phyloP scores from a whole-genome alignment of 2,113 vertebrate species.

The Vidua chalybeata region DNA sequence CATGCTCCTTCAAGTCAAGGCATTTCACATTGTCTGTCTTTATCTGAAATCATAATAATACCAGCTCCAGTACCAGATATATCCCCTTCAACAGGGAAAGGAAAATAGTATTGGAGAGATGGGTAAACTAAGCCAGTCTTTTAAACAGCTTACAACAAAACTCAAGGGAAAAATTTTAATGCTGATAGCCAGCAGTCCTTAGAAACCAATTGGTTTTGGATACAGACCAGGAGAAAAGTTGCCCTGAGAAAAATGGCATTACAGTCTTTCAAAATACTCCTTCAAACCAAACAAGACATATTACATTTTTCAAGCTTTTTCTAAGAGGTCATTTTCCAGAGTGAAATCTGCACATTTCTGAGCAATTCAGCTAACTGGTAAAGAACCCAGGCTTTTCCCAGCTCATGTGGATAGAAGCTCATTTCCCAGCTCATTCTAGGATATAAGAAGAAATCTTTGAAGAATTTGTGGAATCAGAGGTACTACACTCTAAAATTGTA shows the following conservation, averaged over 20 bases:
- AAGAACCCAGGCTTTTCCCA: not conserved
- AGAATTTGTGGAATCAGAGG: not conserved
- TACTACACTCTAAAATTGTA: not conserved
- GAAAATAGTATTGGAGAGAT: not conserved
- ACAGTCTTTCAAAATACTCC: not conserved
- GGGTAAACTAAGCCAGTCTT: not conserved
- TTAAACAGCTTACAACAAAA: not conserved
- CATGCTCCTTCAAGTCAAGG: not conserved
- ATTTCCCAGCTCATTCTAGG: not conserved
- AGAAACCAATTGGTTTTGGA: not conserved
- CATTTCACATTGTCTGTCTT: not conserved
- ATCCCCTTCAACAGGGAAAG: not conserved
- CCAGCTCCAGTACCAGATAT: not conserved
- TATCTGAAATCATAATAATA: not conserved
- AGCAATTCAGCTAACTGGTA: not conserved
- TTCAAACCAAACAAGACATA: not conserved
- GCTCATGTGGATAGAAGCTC: not conserved
- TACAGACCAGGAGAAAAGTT: not conserved
- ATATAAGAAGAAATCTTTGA: not conserved
- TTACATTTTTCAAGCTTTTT: not conserved
- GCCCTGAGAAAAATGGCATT: not conserved
- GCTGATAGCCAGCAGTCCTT: not conserved
- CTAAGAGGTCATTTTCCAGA: not conserved
- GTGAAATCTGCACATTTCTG: not conserved
- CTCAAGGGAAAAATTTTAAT: not conserved